phyloP scores from a whole-genome alignment of 2,113 vertebrate genomes.

The Tonatia bakeri region DNA sequence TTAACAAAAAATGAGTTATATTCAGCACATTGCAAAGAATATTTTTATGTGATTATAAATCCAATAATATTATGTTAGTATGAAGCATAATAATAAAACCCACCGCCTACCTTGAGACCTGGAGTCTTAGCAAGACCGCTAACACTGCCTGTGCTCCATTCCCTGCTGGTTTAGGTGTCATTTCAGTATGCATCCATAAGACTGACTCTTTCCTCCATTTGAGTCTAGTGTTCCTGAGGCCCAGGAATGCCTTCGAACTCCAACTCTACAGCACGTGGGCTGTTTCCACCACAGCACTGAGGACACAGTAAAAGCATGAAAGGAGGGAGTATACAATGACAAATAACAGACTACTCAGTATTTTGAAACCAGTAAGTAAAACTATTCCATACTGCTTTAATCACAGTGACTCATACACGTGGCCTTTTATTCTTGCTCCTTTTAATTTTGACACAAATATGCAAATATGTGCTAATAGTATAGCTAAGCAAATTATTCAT shows the following conservation, averaged over 20 bases:
- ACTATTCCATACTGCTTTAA: background rate
- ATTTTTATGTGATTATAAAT: background rate
- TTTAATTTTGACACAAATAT: slow-evolving; percentile 48
- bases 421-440: slow-evolving; percentile 35
- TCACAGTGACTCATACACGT: background rate
- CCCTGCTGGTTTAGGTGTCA: no score
- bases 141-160: no score
- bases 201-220: background rate
- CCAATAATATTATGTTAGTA: background rate
- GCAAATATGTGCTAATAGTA: slow-evolving; percentile 37
- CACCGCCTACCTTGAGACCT: background rate
- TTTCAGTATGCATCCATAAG: background rate
- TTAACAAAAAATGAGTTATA: background rate
- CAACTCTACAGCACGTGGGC: background rate
- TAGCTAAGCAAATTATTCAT: background rate
- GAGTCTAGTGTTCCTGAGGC: background rate
- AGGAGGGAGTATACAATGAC: rapidly evolving
- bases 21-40: background rate
- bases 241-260: background rate
- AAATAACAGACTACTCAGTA: background rate
- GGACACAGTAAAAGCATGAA: background rate
- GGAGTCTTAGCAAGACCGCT: background rate
- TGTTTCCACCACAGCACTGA: no score
- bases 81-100: background rate
- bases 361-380: background rate